phyloP scores from a whole-genome alignment of 2,888 invertebrate species.

The Perizoma flavofasciatum region DNA sequence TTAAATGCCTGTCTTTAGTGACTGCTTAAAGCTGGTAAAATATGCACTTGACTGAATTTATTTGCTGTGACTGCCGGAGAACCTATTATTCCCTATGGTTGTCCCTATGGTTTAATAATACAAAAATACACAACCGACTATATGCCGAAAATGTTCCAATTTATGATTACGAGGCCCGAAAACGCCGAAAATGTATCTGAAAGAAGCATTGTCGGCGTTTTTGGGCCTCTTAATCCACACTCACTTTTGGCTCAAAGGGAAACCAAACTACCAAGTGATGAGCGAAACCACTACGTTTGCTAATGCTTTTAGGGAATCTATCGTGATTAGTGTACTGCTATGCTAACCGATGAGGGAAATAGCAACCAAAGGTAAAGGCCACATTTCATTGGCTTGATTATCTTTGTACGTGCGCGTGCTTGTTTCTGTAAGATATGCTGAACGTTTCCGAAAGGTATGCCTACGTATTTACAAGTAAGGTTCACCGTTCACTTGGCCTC shows the following conservation, averaged over 20 bases:
- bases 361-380: constrained; percentile 3
- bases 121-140: too few relatives aligned
- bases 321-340: neutral
- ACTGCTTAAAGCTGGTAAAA: too few relatives aligned
- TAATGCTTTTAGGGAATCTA: constrained; percentile 9
- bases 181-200: too few relatives aligned
- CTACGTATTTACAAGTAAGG: constrained; percentile 33
- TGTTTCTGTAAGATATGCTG: constrained; percentile 26
- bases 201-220: neutral
- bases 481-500: constrained; percentile 36
- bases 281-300: constrained; percentile 12
- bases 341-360: constrained; percentile 5
- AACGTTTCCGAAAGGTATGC: constrained; percentile 27
- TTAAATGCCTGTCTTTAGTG: too few relatives aligned
- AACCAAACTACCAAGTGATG: constrained; percentile 25
- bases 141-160: too few relatives aligned
- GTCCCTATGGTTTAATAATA: neutral
- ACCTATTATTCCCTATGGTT: neutral
- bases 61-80: too few relatives aligned
- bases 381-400: constrained; percentile 2
- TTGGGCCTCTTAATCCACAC: neutral
- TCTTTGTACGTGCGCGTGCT: constrained; percentile 10
- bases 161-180: neutral
- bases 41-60: too few relatives aligned
- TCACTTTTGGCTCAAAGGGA: constrained; percentile 15